Evolutionary conservation across 2,888 invertebrate genomes (phyloP).

Genomic region (Tipula unca): DNA sequence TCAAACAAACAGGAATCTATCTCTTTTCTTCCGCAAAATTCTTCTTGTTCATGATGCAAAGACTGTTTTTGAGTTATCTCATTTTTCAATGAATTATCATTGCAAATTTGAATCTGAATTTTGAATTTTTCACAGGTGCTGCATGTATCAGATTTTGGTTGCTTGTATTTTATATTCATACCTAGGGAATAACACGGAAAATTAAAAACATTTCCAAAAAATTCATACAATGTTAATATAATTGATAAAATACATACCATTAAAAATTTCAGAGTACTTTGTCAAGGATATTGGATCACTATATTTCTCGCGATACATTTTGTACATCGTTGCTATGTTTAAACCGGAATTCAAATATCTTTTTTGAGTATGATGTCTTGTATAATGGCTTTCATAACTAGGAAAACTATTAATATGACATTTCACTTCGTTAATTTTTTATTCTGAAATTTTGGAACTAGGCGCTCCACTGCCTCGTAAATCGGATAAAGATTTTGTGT

Average conservation of each 20-base stretch:
- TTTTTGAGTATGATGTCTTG: background rate
- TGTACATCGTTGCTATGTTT: background rate
- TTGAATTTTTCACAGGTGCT: background rate
- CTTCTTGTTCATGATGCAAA: background rate
- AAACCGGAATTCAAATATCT: background rate
- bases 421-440: background rate
- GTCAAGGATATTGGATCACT: background rate
- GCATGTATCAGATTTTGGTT: background rate
- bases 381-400: background rate
- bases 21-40: background rate
- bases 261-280: background rate
- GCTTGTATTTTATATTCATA: background rate
- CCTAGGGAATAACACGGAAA: background rate
- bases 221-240: background rate
- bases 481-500: background rate
- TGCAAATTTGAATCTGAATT: background rate
- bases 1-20: background rate
- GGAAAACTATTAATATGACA: background rate
- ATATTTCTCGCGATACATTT: background rate
- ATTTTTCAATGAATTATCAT: background rate
- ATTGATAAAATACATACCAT: background rate
- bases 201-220: background rate
- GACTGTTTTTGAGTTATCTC: background rate
- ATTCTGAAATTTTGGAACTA: background rate
- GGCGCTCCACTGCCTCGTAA: background rate